Percentiles rank a stretch among this genome's conserved stretches.
These are phyloP conservation scores for Zeus faber DNA, from an alignment of 2,113 vertebrate genomes.

Conservation along the genomic window DNA sequence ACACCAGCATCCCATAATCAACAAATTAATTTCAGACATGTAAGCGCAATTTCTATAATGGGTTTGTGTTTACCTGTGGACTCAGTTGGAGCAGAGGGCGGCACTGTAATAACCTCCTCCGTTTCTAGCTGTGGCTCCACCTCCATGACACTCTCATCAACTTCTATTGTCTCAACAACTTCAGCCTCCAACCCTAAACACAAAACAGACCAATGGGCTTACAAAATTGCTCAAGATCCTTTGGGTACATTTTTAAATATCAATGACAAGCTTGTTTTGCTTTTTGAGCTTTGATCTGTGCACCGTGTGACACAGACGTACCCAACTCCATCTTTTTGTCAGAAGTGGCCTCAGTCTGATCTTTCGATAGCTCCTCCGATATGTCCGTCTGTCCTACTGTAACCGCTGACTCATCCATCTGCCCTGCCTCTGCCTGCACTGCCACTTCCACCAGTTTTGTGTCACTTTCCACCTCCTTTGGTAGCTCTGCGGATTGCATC, in stretches of 20 bases:
- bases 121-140: conserved; percentile 32
- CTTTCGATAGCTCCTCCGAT: conserved; percentile 10
- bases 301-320: conserved; percentile 35
- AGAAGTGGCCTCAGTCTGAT: conserved; percentile 17
- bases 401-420: conserved; percentile 26
- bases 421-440: conserved; percentile 29
- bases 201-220: conserved; percentile 20
- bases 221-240: not conserved
- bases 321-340: conserved; percentile 66
- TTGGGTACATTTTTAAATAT: too few species aligned
- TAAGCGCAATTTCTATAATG: conserved; percentile 1
- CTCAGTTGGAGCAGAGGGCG: conserved; percentile 7
- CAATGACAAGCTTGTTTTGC: too few species aligned
- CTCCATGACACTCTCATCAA: conserved; percentile 35
- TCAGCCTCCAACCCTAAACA: conserved; percentile 48
- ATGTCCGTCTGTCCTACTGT: conserved; percentile 22
- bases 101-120: conserved; percentile 29
- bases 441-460: conserved; percentile 43
- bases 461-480: conserved; percentile 37
- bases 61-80: conserved; percentile 54
- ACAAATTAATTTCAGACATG: conserved; percentile 18
- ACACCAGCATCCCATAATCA: conserved; percentile 7
- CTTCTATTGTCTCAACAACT: conserved; percentile 33
- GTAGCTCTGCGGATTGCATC: conserved; percentile 29
- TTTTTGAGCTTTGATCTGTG: not conserved